These are phyloP conservation scores for Cyphomyrus discorhynchus DNA, from an alignment of 2,113 vertebrate species.

Conservation along the genomic window DNA sequence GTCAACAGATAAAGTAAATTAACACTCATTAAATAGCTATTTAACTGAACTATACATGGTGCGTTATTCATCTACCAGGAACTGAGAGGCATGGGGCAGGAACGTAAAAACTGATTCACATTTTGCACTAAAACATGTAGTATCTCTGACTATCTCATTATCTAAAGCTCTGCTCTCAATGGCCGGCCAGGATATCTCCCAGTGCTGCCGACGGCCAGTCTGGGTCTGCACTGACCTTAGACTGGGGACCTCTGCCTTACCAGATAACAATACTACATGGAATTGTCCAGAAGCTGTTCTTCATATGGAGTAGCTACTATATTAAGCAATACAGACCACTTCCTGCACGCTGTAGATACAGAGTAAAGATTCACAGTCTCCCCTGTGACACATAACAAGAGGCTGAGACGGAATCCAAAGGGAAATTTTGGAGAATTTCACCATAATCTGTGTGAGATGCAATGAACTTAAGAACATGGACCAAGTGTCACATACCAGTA, in stretches of 20 bases:
- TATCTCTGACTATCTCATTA: background rate
- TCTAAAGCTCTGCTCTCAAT: background rate
- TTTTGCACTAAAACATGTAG: background rate
- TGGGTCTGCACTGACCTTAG: background rate
- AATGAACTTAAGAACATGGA: constrained; percentile 43
- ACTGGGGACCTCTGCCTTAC: background rate
- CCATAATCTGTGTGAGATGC: constrained; percentile 31
- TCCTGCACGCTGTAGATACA: constrained; percentile 22
- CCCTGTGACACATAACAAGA: constrained; percentile 14
- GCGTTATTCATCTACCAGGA: background rate
- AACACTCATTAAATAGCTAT: background rate
- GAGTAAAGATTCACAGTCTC: constrained; percentile 24
- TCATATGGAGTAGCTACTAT: constrained; percentile 14
- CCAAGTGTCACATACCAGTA: constrained; percentile 41
- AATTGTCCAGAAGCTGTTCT: constrained; percentile 33
- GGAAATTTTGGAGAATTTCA: constrained; percentile 19
- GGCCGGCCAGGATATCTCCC: background rate
- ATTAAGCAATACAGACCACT: constrained; percentile 38
- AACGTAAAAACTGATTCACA: background rate
- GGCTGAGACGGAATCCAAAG: background rate
- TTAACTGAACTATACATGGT: background rate
- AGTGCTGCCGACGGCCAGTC: background rate
- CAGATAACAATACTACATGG: constrained; percentile 18
- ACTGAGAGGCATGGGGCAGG: background rate
- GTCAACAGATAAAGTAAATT: background rate